A percentile compares a stretch with the other conserved stretches of the same genome.
Conservation (phyloP, 1,140 invertebrate genomes). For the Lucilia sericata region DNA sequence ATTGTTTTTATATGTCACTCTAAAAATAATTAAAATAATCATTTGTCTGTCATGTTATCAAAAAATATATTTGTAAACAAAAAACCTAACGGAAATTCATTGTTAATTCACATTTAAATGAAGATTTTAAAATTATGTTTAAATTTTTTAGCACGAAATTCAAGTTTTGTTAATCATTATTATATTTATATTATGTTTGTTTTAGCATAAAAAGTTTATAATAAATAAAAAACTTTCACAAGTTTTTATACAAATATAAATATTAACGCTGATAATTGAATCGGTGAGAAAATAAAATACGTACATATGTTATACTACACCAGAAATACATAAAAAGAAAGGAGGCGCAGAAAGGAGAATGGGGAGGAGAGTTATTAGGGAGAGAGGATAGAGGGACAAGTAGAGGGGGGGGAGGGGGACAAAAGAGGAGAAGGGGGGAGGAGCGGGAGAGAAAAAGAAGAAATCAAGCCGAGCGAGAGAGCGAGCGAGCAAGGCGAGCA, state of each 20-base stretch:
- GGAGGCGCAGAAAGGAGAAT: no score
- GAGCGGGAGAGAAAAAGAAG: no score
- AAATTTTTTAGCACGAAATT: not conserved
- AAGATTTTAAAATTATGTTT: not conserved
- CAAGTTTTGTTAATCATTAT: not conserved
- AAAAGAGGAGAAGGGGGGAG: no score
- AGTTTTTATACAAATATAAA: conserved; percentile 29
- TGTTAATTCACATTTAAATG: not conserved
- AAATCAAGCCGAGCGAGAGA: no score
- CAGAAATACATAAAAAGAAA: no score
- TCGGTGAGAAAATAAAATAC: not conserved
- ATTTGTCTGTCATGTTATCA: no score
- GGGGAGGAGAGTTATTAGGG: no score
- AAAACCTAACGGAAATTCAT: not conserved
- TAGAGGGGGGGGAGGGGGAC: no score
- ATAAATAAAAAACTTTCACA: not conserved
- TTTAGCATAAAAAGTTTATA: no score
- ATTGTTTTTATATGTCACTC: not conserved
- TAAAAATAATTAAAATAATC: not conserved
- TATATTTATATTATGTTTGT: not conserved
- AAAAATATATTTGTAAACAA: not conserved
- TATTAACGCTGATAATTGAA: not conserved
- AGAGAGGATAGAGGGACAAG: no score
- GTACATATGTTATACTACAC: not conserved
- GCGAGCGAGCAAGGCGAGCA: no score